Evolutionary conservation across 2,888 invertebrate species (phyloP).

Genomic region (Ametastegia equiseti): DNA sequence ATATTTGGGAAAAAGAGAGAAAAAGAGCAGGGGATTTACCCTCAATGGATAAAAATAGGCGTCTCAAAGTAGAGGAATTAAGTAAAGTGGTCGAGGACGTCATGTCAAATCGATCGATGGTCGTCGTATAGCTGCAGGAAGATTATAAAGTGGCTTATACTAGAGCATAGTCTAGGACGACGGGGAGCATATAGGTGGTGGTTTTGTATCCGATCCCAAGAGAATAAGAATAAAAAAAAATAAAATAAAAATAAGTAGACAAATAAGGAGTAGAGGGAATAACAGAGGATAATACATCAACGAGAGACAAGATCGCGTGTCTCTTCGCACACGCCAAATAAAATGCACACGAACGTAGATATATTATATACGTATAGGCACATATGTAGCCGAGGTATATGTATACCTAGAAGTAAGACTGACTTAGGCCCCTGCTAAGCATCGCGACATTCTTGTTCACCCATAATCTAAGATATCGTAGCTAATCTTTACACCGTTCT

Average conservation of each 20-base stretch:
- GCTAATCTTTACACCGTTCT: conserved; percentile 34
- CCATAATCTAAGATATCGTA: conserved; percentile 14
- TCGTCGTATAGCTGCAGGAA: neutral
- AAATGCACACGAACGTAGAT: neutral
- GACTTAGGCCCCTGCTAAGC: neutral
- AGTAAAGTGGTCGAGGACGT: conserved; percentile 24
- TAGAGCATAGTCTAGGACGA: neutral
- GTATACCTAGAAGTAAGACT: neutral
- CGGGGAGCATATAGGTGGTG: neutral
- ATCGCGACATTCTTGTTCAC: conserved; percentile 23
- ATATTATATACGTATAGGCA: neutral
- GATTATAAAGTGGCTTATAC: conserved; percentile 45
- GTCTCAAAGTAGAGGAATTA: conserved; percentile 19
- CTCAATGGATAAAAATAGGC: neutral
- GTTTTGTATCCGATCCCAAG: too few relatives aligned
- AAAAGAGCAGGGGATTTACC: neutral
- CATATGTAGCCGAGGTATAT: neutral
- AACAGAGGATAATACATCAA: conserved; percentile 22
- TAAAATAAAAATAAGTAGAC: neutral
- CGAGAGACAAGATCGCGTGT: conserved; percentile 44
- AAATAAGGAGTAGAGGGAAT: neutral
- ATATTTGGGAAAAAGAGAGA: neutral
- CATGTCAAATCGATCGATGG: conserved; percentile 39
- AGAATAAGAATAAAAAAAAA: neutral
- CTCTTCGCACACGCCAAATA: conserved; percentile 27